Base-by-base conservation (phyloP, 2,888 invertebrate genomes). In the Bedellia somnulentella region DNA sequence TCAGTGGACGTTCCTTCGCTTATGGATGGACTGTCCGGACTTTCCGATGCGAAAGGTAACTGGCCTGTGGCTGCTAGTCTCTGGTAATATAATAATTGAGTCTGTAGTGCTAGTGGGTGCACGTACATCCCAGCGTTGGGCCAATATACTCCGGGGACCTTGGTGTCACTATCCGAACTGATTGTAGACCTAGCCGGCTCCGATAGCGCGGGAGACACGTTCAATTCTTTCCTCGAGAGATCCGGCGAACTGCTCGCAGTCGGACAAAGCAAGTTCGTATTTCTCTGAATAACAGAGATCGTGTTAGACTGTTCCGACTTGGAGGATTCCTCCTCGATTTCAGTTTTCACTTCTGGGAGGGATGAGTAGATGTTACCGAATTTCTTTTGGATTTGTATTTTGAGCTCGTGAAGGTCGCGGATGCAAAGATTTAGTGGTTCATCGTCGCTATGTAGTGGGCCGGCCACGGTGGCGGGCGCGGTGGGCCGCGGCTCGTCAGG, bases 381-480 rank as follows among this genome's bases (percentile, higher is more conserved):
- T 38, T 81, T 82, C 43, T 80, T 73, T 30, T 81, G 62, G 18
- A 85, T 68, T 39, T 83, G 78, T 39, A 85, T 80, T 46, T 85
- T 86, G 14, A 86, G 53, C 37, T 84, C 83, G 44, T 82, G 83
- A 28, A 85, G 75, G 49, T 92, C 92, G 30, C 89, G 73, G 33
- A 92, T 80, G 51, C 92, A 93, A 3, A 93, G 78, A 60, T 93
- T 93, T 4, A 93, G 63, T 0, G 92, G 92, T 47, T 91, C 89
- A 29, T 87, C 84, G 47, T 68, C 55, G 41, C 55, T 53, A 42
- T 64, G 57, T 43, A 73, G 29, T 10, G 56, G 57, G 12, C 57
- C 52, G 30, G 60, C 56, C 28, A 59, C 52, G 1, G 68, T 52
- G 37, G 51, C 35, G 2, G 67, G 67, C 2, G 62, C 62, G 31